Evolutionary conservation across 1,140 invertebrate genomes (phyloP).

Genomic region (Caenorhabditis brenneri): DNA sequence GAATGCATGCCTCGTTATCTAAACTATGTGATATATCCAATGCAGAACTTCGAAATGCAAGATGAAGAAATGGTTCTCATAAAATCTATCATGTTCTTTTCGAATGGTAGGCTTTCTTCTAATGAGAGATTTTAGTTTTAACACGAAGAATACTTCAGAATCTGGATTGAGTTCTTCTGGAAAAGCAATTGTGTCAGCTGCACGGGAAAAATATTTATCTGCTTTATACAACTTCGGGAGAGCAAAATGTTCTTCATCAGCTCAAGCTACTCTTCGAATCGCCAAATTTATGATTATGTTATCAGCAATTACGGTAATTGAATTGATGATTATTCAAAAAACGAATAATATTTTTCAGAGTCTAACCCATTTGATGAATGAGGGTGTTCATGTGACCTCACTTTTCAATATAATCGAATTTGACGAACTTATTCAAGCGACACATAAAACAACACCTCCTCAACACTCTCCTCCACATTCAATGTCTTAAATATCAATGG

Average conservation of each 20-base stretch:
- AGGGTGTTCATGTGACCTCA: slow-evolving; percentile 73
- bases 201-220: slow-evolving; percentile 47
- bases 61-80: slow-evolving; percentile 48
- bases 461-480: slow-evolving; percentile 38
- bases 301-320: slow-evolving; percentile 47
- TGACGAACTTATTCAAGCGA: slow-evolving; percentile 43
- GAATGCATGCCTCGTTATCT: slow-evolving; percentile 47
- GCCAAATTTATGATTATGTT: slow-evolving; percentile 48
- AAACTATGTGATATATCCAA: slow-evolving; percentile 48
- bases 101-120: background rate
- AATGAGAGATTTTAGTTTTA: background rate
- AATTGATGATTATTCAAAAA: background rate
- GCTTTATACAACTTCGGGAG: slow-evolving; percentile 48
- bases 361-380: slow-evolving; percentile 70
- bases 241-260: background rate
- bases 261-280: slow-evolving; percentile 43
- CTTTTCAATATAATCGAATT: slow-evolving; percentile 76
- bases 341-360: slow-evolving; percentile 43
- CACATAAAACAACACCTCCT: slow-evolving; percentile 37
- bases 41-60: slow-evolving; percentile 49
- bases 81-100: slow-evolving; percentile 49
- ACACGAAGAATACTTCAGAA: background rate
- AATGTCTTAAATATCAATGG: background rate
- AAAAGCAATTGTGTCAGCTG: background rate
- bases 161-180: slow-evolving; percentile 34